phyloP scores from a whole-genome alignment of 2,797 vertebrate species.

The Danio choprae region DNA sequence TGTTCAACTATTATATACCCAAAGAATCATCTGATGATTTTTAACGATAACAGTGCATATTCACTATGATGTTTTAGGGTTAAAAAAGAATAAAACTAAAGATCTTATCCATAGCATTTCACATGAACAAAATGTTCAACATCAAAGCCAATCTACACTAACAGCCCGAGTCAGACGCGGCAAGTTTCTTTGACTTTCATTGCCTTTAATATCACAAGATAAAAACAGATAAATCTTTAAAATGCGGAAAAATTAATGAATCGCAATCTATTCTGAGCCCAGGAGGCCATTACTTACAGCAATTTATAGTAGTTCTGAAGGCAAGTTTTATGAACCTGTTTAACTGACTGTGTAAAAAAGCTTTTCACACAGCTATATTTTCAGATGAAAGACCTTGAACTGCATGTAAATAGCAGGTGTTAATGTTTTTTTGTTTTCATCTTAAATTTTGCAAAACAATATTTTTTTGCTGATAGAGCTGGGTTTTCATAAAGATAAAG shows the following conservation, averaged over 20 bases:
- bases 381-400: slow-evolving; percentile 14
- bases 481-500: not conserved
- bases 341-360: slow-evolving; percentile 13
- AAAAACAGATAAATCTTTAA: not conserved
- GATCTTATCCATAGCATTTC: not conserved
- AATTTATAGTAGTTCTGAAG: slow-evolving; percentile 7
- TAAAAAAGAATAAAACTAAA: not conserved
- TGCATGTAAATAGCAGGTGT: not conserved
- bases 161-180: not conserved
- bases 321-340: not conserved
- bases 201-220: not conserved
- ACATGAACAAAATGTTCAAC: not conserved
- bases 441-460: slow-evolving; percentile 1
- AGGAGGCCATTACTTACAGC: slow-evolving; percentile 8
- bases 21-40: no score
- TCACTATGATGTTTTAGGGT: no score
- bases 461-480: not conserved
- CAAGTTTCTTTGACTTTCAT: not conserved
- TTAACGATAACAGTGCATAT: no score
- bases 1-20: no score
- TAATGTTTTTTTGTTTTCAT: not conserved
- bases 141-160: not conserved
- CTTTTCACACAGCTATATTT: slow-evolving; percentile 11
- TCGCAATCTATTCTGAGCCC: not conserved
- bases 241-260: not conserved